Base-by-base conservation (phyloP, 92 coral and sea anemone genomes). In the Epizoanthus scotinus region DNA sequence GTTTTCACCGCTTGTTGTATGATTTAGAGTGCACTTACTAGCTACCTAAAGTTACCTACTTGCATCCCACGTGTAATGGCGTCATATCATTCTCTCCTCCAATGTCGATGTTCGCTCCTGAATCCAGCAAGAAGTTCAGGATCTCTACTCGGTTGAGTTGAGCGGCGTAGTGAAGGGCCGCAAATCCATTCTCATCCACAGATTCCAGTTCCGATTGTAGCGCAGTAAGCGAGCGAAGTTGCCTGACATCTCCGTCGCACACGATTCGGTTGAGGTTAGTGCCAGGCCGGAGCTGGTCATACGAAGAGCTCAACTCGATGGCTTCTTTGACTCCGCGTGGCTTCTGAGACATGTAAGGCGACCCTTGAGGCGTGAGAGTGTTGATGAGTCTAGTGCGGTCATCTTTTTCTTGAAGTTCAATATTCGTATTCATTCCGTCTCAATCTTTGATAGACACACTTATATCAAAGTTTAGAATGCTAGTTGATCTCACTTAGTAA, bases 81-180 rank as follows among this genome's bases (percentile, higher is more conserved):
- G 95, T 86, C 25, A 89, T 38, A 2, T 88, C 86, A 1, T 79
- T 92, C 4, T 47, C 53, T 69, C 79, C 81, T 66, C 69, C 62
- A 0, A 75, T 53, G 73, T 91, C 77, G 7, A 82, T 84, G 17
- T 69, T 64, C 34, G 89, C 93, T 18, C 89, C 93, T 13, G 77
- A 72, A 8, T 82, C 86, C 0, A 84, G 18, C 61, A 89, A 58
- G 2, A 69, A 78, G 1, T 80, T 83, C 6, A 89, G 42, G 24
- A 66, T 83, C 3, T 78, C 78, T 3, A 24, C 81, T 25, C 79
- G 84, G 80, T 91, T 80, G 84, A 79, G 71, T 68, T 79, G 86
- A 17, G 95, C 93, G 20, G 95, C 93, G 62, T 89, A 77, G 71
- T 91, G 95, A 0, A 89, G 80, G 9, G 89, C 83, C 44, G 91